Percentiles rank a stretch among this genome's conserved stretches.
Evolutionary conservation across 1,140 invertebrate genomes (phyloP).

Genomic region (Olivierus martensii): DNA sequence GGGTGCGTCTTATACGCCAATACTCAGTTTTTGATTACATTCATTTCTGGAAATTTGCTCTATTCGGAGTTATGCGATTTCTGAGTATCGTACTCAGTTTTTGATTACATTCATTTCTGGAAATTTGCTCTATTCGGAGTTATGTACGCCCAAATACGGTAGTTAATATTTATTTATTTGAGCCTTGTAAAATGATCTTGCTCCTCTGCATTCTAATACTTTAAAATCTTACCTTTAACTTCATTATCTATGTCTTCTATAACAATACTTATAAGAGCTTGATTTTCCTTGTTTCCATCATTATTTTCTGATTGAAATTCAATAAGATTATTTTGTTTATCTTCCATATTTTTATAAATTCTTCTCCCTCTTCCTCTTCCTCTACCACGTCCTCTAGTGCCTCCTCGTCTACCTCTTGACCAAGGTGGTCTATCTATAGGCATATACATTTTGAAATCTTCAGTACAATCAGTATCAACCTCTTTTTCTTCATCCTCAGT

Average conservation of each 20-base stretch:
- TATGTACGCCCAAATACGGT: too few relatives aligned
- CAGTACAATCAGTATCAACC: conserved; percentile 7
- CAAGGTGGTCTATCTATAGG: conserved; percentile 6
- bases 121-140: too few relatives aligned
- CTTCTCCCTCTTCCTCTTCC: background rate
- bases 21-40: too few relatives aligned
- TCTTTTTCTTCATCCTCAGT: background rate
- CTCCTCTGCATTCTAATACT: background rate
- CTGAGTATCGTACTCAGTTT: too few relatives aligned
- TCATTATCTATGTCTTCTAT: background rate
- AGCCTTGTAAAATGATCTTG: background rate
- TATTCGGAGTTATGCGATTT: too few relatives aligned
- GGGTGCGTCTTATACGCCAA: too few relatives aligned
- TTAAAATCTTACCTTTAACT: background rate
- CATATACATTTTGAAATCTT: conserved; percentile 8
- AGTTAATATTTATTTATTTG: too few relatives aligned
- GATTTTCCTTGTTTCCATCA: background rate
- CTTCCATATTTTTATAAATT: background rate
- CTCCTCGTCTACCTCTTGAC: background rate
- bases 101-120: too few relatives aligned
- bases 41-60: too few relatives aligned
- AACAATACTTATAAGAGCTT: background rate
- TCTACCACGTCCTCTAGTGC: background rate
- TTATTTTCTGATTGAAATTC: background rate
- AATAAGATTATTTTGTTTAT: background rate